Evolutionary conservation across 2,888 invertebrate species (phyloP).

Genomic region (Saturnia japonica): DNA sequence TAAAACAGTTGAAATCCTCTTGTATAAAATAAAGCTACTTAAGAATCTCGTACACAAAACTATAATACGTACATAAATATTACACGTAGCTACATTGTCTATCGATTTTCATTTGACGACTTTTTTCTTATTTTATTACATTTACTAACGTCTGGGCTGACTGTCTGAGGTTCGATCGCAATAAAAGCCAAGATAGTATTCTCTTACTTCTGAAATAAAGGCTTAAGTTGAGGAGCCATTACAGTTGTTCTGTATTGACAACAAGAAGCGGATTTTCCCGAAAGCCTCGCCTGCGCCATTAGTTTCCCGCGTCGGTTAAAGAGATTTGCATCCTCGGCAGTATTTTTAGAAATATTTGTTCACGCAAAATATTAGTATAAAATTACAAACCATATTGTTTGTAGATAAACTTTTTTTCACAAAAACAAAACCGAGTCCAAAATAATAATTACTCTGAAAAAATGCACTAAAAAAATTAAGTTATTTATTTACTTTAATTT

Average conservation of each 20-base stretch:
- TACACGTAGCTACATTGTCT: conserved; percentile 26
- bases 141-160: conserved; percentile 55
- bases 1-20: not conserved
- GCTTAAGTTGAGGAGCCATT: conserved; percentile 78
- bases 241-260: conserved; percentile 80
- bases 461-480: too few species aligned
- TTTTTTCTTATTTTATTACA: conserved; percentile 55
- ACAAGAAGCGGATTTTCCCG: conserved; percentile 79
- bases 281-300: conserved; percentile 81
- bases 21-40: conserved; percentile 7
- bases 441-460: too few species aligned
- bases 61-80: conserved; percentile 15
- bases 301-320: conserved; percentile 81
- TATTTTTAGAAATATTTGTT: conserved; percentile 75
- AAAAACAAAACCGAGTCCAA: too few species aligned
- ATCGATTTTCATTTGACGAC: conserved; percentile 48
- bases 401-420: too few species aligned
- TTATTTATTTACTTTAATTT: too few species aligned
- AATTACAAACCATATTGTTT: conserved; percentile 52
- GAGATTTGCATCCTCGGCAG: conserved; percentile 76
- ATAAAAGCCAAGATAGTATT: conserved; percentile 77
- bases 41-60: not conserved
- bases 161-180: conserved; percentile 57
- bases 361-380: conserved; percentile 66
- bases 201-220: conserved; percentile 74